Percentiles rank a stretch among this genome's conserved stretches.
Conservation (phyloP, 2,113 vertebrate genomes). For the Ancistrus triradiatus region DNA sequence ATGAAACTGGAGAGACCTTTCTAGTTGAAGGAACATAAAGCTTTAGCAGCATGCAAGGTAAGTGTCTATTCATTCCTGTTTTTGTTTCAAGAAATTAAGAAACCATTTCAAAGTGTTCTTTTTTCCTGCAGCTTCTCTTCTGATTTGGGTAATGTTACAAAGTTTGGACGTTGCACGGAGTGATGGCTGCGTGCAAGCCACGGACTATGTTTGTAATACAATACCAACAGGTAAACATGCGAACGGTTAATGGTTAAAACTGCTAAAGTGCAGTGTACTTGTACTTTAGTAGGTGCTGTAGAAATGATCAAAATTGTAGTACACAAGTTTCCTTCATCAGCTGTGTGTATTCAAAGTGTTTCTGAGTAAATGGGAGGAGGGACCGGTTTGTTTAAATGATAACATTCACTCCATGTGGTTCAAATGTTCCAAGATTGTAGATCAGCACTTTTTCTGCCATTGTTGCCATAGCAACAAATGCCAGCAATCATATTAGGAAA, state of each 20-base stretch:
- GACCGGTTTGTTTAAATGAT: too few species aligned
- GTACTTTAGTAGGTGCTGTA: too few species aligned
- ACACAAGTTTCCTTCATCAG: too few species aligned
- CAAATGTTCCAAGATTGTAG: too few species aligned
- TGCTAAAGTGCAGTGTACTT: too few species aligned
- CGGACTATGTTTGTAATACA: constrained; percentile 40
- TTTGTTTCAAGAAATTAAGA: not conserved
- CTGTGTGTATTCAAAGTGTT: too few species aligned
- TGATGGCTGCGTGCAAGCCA: not conserved
- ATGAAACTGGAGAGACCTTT: not conserved
- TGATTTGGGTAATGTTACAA: constrained; percentile 36
- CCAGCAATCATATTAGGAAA: too few species aligned
- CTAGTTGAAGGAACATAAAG: not conserved
- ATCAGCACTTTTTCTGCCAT: too few species aligned
- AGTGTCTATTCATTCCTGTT: not conserved
- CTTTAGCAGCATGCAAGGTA: constrained; percentile 39
- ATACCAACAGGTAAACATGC: constrained; percentile 47
- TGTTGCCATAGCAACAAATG: too few species aligned
- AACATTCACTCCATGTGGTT: too few species aligned
- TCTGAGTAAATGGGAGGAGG: too few species aligned
- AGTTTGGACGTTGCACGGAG: constrained; percentile 11
- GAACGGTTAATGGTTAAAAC: not conserved
- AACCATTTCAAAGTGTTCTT: not conserved
- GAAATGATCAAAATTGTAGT: too few species aligned
- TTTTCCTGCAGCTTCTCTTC: constrained; percentile 32